phyloP scores from a whole-genome alignment of 2,113 vertebrate genomes.

The Cervus canadensis region DNA sequence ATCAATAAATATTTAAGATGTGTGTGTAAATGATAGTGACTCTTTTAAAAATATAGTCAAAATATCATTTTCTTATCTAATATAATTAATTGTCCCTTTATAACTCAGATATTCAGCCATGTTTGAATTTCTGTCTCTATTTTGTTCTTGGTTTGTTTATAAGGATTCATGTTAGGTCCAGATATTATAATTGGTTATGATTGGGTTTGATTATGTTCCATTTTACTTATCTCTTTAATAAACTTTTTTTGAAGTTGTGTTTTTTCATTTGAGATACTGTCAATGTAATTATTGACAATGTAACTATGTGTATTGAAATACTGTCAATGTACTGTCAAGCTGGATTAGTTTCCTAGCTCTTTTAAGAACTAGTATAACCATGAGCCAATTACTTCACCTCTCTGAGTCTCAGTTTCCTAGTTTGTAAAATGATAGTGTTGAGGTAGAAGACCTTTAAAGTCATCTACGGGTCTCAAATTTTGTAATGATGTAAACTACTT shows the following conservation, averaged over 20 bases:
- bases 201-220: not conserved
- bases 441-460: not conserved
- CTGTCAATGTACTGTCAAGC: not conserved
- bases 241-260: not conserved
- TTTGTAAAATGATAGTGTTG: not conserved
- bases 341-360: not conserved
- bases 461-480: not conserved
- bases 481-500: not conserved
- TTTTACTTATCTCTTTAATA: conserved; percentile 24
- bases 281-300: not conserved
- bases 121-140: not conserved
- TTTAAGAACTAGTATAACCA: not conserved
- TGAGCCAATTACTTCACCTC: not conserved
- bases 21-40: not conserved
- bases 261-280: not conserved
- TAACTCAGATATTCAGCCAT: not conserved
- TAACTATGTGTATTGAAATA: not conserved
- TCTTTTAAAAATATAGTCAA: not conserved
- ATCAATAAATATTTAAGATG: not conserved
- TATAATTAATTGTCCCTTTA: not conserved
- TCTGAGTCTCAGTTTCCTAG: not conserved
- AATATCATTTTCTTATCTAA: not conserved
- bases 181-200: not conserved
- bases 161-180: not conserved
- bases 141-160: not conserved